Evolutionary conservation across 2,888 invertebrate genomes (phyloP).

Genomic region (Girardia tigrina): DNA sequence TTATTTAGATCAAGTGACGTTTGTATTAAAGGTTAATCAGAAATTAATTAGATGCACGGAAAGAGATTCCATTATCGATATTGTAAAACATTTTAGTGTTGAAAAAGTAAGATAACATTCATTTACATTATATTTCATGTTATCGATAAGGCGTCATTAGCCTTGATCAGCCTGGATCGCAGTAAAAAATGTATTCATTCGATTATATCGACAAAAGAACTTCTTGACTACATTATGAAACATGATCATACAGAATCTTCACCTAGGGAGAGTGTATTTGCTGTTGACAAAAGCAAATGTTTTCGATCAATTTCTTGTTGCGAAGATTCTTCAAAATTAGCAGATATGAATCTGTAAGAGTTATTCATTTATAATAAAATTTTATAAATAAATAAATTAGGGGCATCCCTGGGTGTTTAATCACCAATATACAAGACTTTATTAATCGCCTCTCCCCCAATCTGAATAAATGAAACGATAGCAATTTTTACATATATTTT

Average conservation of each 20-base stretch:
- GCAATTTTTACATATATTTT: too few species aligned
- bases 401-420: too few species aligned
- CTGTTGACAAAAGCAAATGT: not conserved
- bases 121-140: not conserved
- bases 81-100: not conserved
- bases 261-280: not conserved
- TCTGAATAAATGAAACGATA: too few species aligned
- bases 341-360: constrained; percentile 11
- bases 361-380: too few species aligned
- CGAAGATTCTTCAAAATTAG: not conserved
- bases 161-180: not conserved
- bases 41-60: not conserved
- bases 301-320: not conserved
- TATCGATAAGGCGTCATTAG: not conserved
- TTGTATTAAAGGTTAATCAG: not conserved
- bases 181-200: not conserved
- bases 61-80: not conserved
- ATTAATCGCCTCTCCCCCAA: too few species aligned
- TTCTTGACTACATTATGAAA: constrained; percentile 11
- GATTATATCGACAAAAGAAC: not conserved
- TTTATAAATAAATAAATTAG: too few species aligned
- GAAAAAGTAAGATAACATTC: not conserved
- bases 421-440: too few species aligned
- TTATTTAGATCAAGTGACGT: not conserved
- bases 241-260: not conserved